Conservation (phyloP, 2,113 vertebrate species). For the Hemichromis elongatus region DNA sequence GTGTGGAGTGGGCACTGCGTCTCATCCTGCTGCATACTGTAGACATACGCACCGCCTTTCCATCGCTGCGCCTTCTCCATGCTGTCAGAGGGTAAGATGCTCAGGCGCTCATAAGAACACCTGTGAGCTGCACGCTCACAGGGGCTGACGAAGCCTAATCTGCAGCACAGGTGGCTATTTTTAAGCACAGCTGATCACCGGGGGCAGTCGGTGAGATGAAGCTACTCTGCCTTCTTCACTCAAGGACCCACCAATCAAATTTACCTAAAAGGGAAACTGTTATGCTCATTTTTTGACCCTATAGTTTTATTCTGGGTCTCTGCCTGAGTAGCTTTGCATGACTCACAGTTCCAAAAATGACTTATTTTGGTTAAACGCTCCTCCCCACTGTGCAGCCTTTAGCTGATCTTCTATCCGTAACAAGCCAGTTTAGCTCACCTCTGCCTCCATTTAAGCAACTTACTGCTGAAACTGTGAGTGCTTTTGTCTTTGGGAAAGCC, state of each 20-base stretch:
- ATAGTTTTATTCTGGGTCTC: not conserved
- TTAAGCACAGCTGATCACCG: constrained; percentile 36
- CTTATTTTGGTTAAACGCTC: not conserved
- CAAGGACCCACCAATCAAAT: not conserved
- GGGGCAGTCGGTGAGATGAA: not conserved
- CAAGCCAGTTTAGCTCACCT: not conserved
- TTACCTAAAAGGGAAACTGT: not conserved
- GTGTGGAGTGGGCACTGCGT: constrained; percentile 89
- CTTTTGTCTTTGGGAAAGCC: not conserved
- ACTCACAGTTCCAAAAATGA: not conserved
- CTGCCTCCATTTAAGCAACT: not conserved
- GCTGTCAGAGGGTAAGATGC: constrained; percentile 91
- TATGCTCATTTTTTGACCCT: not conserved
- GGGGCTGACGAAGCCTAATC: constrained; percentile 8
- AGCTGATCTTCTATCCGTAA: not conserved
- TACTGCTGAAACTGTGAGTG: not conserved
- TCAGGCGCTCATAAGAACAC: not conserved
- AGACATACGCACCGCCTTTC: constrained; percentile 89
- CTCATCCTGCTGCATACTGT: constrained; percentile 87
- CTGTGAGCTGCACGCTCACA: constrained; percentile 29
- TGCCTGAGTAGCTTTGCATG: not conserved
- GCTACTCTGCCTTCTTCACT: not conserved
- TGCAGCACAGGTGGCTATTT: constrained; percentile 44
- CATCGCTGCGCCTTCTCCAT: constrained; percentile 90
- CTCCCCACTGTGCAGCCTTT: not conserved